A percentile compares a stretch with the other conserved stretches of the same genome.
These are phyloP conservation scores for Euphysa ruthae DNA, from an alignment of 30 jellyfish, hydroid and myxozoan species.

Conservation along the genomic window DNA sequence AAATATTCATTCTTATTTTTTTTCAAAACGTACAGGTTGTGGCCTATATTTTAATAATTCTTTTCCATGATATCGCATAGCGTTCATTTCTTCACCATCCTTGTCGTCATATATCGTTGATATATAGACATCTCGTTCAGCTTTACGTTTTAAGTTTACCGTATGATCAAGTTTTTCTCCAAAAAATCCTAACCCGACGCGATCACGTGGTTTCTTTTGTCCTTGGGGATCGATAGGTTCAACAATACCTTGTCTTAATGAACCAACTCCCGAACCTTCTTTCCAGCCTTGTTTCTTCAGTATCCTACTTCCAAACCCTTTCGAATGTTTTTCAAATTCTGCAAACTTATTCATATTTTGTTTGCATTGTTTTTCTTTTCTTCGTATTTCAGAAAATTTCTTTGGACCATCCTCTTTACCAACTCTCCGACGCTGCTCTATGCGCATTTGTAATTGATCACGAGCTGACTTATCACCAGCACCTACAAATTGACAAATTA, in stretches of 20 bases:
- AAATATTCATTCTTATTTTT: background rate
- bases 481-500: conserved; percentile 23
- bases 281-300: conserved; percentile 57
- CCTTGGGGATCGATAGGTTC: conserved; percentile 64
- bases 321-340: conserved; percentile 40
- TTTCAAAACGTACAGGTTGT: conserved; percentile 2
- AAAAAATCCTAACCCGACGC: conserved; percentile 46
- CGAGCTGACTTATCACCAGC: conserved; percentile 58
- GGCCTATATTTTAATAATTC: conserved; percentile 28
- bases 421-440: conserved; percentile 24
- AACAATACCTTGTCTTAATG: conserved; percentile 33
- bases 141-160: conserved; percentile 12
- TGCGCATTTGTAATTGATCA: conserved; percentile 38
- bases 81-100: conserved; percentile 32
- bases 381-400: conserved; percentile 13
- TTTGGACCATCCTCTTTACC: conserved; percentile 38
- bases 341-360: conserved; percentile 22
- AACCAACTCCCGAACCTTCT: conserved; percentile 57
- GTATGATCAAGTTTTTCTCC: conserved; percentile 53
- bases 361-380: conserved; percentile 9
- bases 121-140: conserved; percentile 47
- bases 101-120: conserved; percentile 47
- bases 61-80: conserved; percentile 26
- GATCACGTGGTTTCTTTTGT: conserved; percentile 39
- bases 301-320: conserved; percentile 37